These are phyloP conservation scores for Seira musarum DNA, from an alignment of 2,888 invertebrate genomes.

Conservation along the genomic window DNA sequence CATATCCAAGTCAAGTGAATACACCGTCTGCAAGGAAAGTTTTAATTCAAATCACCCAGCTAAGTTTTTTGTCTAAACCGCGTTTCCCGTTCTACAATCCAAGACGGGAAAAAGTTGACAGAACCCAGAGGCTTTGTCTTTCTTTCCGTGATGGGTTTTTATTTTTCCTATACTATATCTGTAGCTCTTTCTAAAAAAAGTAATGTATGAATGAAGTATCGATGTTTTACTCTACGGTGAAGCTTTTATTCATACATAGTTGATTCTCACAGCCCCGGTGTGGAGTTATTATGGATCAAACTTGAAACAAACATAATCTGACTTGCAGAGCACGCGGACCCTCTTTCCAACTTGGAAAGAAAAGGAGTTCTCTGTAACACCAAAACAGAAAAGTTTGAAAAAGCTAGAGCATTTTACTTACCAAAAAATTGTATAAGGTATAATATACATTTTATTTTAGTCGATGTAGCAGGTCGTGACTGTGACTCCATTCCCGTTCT, in stretches of 20 bases:
- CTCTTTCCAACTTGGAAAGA: neutral
- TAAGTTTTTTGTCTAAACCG: neutral
- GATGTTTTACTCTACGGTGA: no score
- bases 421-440: no score
- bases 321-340: slow-evolving; percentile 33
- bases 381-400: slow-evolving; percentile 17
- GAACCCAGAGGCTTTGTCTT: neutral
- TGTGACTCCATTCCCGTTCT: neutral
- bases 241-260: neutral
- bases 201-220: no score
- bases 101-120: neutral
- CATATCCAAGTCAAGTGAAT: no score
- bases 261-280: no score
- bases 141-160: neutral
- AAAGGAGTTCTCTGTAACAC: slow-evolving; percentile 32
- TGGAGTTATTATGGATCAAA: neutral
- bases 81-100: neutral
- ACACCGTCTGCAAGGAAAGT: neutral
- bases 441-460: neutral
- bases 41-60: neutral
- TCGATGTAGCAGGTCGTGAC: neutral
- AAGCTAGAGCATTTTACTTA: neutral
- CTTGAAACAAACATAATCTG: slow-evolving; percentile 15
- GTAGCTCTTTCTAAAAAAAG: no score
- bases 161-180: no score